Evolutionary conservation across 2,888 invertebrate genomes (phyloP).

Genomic region (Microplitis deprimator): DNA sequence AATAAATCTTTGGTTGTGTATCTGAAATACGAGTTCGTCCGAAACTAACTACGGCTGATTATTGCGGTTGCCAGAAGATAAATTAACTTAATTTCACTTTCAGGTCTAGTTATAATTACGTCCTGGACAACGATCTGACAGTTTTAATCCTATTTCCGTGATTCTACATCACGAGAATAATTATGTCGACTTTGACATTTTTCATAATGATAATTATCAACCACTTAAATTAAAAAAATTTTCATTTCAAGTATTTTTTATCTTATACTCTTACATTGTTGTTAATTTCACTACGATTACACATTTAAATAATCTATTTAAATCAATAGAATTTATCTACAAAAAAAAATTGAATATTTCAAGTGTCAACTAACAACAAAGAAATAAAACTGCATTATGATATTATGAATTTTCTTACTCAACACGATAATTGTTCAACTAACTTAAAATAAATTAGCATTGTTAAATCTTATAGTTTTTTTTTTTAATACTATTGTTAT

Average conservation of each 20-base stretch:
- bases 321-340: too few species aligned
- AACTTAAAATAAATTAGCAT: background rate
- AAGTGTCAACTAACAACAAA: too few species aligned
- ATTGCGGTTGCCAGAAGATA: slow-evolving; percentile 58
- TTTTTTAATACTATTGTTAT: background rate
- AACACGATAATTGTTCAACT: background rate
- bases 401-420: too few species aligned
- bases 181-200: slow-evolving; percentile 9
- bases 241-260: too few species aligned
- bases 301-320: too few species aligned
- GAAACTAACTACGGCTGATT: slow-evolving; percentile 60
- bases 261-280: too few species aligned
- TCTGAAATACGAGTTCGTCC: slow-evolving; percentile 43
- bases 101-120: slow-evolving; percentile 43
- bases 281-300: too few species aligned
- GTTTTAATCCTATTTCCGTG: slow-evolving; percentile 29
- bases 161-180: slow-evolving; percentile 13
- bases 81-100: slow-evolving; percentile 58
- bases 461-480: background rate
- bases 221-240: background rate
- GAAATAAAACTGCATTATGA: too few species aligned
- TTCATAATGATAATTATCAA: background rate
- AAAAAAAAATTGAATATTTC: too few species aligned
- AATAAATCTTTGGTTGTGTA: slow-evolving; percentile 15
- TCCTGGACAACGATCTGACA: slow-evolving; percentile 20